These are phyloP conservation scores for Drosophila burlai DNA, from an alignment of 1,140 invertebrate species.

Conservation along the genomic window DNA sequence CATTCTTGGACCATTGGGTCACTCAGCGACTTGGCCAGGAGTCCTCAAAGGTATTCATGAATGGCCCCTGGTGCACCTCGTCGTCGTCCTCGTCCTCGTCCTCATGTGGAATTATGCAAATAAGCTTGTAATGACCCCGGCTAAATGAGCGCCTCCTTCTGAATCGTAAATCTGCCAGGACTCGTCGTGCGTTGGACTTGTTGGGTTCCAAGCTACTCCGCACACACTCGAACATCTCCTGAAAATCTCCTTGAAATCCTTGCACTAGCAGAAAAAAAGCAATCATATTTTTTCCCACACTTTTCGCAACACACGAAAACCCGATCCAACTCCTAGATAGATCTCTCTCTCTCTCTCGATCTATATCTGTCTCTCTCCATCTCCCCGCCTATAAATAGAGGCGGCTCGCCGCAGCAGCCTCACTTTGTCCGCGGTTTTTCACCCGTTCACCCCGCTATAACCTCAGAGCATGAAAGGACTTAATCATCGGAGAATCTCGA, in stretches of 20 bases:
- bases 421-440: no score
- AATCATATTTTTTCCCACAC: no score
- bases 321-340: no score
- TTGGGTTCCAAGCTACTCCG: not conserved
- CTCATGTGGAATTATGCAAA: conserved; percentile 34
- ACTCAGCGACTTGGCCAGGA: not conserved
- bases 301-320: no score
- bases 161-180: conserved; percentile 38
- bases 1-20: conserved; percentile 14
- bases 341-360: no score
- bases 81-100: not conserved
- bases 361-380: no score
- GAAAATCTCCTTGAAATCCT: not conserved
- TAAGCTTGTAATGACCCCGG: conserved; percentile 22
- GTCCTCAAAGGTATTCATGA: conserved; percentile 28
- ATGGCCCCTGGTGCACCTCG: not conserved
- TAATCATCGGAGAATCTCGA: no score
- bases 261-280: not conserved
- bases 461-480: no score
- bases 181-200: conserved; percentile 2
- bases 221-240: not conserved
- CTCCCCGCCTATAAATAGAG: no score
- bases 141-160: conserved; percentile 48
- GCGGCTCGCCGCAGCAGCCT: no score
- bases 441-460: no score